Evolutionary conservation across 2,113 vertebrate species (phyloP), one percentile per base, ranked within the genome.

Genomic region (Ameiurus melas): DNA sequence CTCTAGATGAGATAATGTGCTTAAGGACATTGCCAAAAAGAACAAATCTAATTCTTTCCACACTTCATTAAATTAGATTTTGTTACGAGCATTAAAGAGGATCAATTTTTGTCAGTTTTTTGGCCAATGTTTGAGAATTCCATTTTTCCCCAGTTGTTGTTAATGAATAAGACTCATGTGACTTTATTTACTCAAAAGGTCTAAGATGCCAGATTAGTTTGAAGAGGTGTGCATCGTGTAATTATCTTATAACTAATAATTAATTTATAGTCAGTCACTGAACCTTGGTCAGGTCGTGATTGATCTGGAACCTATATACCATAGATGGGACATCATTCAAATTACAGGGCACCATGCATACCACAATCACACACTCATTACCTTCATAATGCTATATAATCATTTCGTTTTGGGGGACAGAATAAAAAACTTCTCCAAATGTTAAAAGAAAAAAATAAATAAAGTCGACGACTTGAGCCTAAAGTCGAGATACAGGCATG

Each of bases 1-100:
- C 62, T 84, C n/a, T 57, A 86, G 83, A 89, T 91, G 77, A 78
- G 51, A 83, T 55, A 58, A 39, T 60, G 57, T 75, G 66, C 82
- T 77, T 55, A 80, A 78, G 75, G 25, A 53, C 73, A 47, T 22
- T 16, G 16, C 1, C 7, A 33, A 36, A 75, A 71, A 36, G 25
- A 73, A 77, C 47, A 78, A 51, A 6, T 78, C 43, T 51, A 78
- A 78, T 78, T 78, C 36, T 43, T 47, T 43, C 10, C 71, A 75
- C 71, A 75, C 36, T 22, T 43, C 20, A 75, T 47, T 47, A 75
- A 75, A 47, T 75, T 75, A 47, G 39, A 25, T 77, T 77, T 78
- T 78, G 22, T 27, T 16, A 53, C 25, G 17, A 53, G 25, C 25
- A n/a, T n/a, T 51, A n/a, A 78, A 51, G 43, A 51, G 22, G 43